Evolutionary conservation across 1,140 invertebrate genomes (phyloP), one percentile per base, ranked within the genome.

Genomic region (Daktulosphaira vitifoliae): DNA sequence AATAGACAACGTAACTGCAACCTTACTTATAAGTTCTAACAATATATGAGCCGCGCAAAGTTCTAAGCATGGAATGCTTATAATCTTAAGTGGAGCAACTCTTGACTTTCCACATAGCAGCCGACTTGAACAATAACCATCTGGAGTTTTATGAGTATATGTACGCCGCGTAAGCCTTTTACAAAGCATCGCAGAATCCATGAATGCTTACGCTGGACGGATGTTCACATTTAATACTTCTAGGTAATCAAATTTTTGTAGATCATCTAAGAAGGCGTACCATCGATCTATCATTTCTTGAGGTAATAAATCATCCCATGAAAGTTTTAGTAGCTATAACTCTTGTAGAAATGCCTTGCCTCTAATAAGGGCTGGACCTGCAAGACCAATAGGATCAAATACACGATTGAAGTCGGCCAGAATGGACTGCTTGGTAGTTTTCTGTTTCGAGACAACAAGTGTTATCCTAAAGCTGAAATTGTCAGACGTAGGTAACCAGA

Each of bases 41-140:
- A 72, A 68, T n/a, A 76, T 23, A 15, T 72, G 18, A 3, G 76
- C 75, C 16, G 69, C 75, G 26, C 68, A 71, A 7, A 78, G 66
- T 68, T 78, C 76, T 62, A 77, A 59, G 33, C 74, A 23, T 0
- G 76, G 73, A 18, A 78, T 72, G 1, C 73, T 68, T 2, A 71
- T 23, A 11, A 26, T 65, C 65, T 74, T 72, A 6, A 73, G 29
- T 8, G 76, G 76, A 8, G 75, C 68, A 0, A 76, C 74, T 54
- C 72, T 51, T 11, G 67, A 65, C 64, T 75, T 77, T 1, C 74
- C 22, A 15, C 66, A 52, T n/a, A 76, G 16, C 29, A 77, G 39
- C 6, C 70, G 66, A 2, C 66, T 42, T 1, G 18, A 4, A 15
- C 54, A 16, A 2, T 26, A n/a, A 3, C 37, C 23, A 7, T 11